These are phyloP conservation scores for Lypha dubia DNA, from an alignment of 2,888 invertebrate genomes.

Conservation along the genomic window DNA sequence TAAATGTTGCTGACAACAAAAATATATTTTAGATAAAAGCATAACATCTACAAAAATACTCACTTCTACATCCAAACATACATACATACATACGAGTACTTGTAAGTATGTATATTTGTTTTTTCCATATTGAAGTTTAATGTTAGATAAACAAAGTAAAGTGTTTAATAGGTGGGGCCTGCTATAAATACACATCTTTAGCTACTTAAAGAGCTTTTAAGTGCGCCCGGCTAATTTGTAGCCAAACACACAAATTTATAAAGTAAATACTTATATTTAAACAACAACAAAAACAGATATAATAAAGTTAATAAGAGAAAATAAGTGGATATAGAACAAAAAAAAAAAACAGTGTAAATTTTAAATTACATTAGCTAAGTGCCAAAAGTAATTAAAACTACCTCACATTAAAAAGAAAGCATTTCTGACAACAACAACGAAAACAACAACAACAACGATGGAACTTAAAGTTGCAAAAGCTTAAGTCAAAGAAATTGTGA, in stretches of 20 bases:
- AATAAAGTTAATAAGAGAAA: slow-evolving; percentile 42
- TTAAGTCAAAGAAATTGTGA: no score
- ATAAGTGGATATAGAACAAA: slow-evolving; percentile 2
- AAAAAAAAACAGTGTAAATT: slow-evolving; percentile 3
- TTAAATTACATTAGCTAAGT: slow-evolving; percentile 67
- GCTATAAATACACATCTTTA: slow-evolving; percentile 39
- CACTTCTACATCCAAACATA: neutral
- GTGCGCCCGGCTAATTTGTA: slow-evolving; percentile 23
- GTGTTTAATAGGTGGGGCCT: neutral
- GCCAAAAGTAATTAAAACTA: slow-evolving; percentile 58
- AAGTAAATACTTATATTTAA: slow-evolving; percentile 2
- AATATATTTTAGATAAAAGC: slow-evolving; percentile 27
- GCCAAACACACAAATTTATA: neutral
- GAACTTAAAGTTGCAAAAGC: no score
- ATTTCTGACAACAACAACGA: no score
- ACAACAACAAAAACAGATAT: slow-evolving; percentile 30
- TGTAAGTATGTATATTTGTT: slow-evolving; percentile 8
- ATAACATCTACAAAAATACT: neutral
- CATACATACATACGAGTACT: neutral
- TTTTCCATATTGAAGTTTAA: slow-evolving; percentile 61
- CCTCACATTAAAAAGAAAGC: slow-evolving; percentile 19
- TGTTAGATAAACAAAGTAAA: slow-evolving; percentile 58
- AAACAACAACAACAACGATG: no score
- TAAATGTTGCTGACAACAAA: slow-evolving; percentile 57
- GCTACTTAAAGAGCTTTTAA: slow-evolving; percentile 60